A percentile compares a stretch with the other conserved stretches of the same genome.
Conservation (phyloP, 2,113 vertebrate genomes). For the Ornithorhynchus anatinus region DNA sequence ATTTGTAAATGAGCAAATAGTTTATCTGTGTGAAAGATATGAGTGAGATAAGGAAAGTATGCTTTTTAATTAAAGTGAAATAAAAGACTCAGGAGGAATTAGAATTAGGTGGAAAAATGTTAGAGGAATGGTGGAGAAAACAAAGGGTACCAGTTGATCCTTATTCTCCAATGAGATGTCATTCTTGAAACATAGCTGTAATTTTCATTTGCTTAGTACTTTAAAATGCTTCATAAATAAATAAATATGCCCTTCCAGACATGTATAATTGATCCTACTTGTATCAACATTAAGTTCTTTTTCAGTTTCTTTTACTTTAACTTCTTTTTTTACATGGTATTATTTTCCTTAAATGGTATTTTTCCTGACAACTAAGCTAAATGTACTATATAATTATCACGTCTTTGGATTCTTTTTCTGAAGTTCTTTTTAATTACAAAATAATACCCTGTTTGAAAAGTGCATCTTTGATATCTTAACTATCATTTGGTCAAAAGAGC, state of each 20-base stretch:
- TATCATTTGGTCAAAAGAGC: conserved; percentile 60
- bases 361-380: conserved; percentile 52
- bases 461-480: conserved; percentile 69
- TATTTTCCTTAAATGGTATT: conserved; percentile 67
- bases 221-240: conserved; percentile 43
- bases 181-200: neutral
- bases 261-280: conserved; percentile 47
- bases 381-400: conserved; percentile 63
- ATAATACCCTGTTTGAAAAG: conserved; percentile 69
- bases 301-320: conserved; percentile 28
- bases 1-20: no score
- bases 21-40: no score
- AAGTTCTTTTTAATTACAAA: conserved; percentile 74
- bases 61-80: no score
- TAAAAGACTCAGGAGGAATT: no score
- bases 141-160: no score
- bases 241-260: conserved; percentile 39
- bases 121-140: no score
- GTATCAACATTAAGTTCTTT: conserved; percentile 42
- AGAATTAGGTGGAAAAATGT: no score
- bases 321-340: conserved; percentile 53
- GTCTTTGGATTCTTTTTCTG: conserved; percentile 61
- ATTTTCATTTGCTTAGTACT: conserved; percentile 5
- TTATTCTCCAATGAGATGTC: conserved; percentile 1
- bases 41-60: no score